Evolutionary conservation across 2,797 vertebrate genomes (phyloP), one percentile per base, ranked within the genome.

Genomic region (Sebastes matsubarae): DNA sequence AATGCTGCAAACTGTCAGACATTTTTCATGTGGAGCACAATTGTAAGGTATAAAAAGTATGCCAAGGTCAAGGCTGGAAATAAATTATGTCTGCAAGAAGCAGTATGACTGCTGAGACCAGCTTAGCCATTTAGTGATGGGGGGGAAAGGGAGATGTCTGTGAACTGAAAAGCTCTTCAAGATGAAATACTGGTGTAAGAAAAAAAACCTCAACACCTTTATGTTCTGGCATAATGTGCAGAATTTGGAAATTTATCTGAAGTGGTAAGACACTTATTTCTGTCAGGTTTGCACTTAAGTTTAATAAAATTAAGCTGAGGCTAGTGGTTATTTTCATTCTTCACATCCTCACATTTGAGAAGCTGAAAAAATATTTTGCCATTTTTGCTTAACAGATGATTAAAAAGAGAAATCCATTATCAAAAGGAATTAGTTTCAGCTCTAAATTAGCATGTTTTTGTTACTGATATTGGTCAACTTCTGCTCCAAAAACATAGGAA

Each of bases 11-110:
- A 81, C 60, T 68, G 29, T 4, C 2, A 74, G 75, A 22, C 46
- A 70, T 72, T 67, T 77, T 52, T 83, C 73, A 76, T 32, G 34
- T 58, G 67, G 64, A 75, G 80, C 60, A 68, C 69, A 79, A 78
- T 22, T 72, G 18, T 24, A 65, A 74, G 65, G 76, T 54, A 18
- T 66, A 78, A 72, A 79, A 84, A 76, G 59, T 72, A 52, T 50
- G 50, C 25, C 72, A 77, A 80, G 82, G 77, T 88, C 84, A 83
- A 69, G 72, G 77, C 78, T 77, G 75, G 34, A 82, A 83, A 87
- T 85, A 82, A 86, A 87, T 86, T 42, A 55, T 72, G 78, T 79
- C 34, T 75, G 77, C 54, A n/a, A 80, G 81, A 72, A 63, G 75
- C 46, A 25, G 63, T 32, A 20, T 3, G 36, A 75, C 72, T 65